Base-by-base conservation (phyloP, 2,797 vertebrate genomes). In the Chaetophractus vellerosus region DNA sequence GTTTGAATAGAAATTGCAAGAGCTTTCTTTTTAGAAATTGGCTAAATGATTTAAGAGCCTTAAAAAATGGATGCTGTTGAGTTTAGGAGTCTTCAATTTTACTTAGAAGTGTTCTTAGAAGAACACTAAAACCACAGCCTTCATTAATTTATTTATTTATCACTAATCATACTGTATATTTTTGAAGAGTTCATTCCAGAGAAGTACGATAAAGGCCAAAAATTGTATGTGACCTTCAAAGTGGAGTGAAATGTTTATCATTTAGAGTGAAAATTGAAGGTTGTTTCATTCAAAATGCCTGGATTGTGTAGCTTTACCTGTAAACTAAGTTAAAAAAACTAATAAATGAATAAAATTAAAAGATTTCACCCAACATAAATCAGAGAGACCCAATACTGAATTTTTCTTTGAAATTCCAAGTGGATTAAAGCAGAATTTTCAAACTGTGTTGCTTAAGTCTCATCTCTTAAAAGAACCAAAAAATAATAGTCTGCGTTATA, bases 401-500 rank as follows among this genome's bases (percentile, higher is more conserved):
- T 9, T 80, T 68, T 48, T 31, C 55, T 83, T 69, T 84, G 31
- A 88, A 93, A 21, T 48, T 95, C 74, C 55, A 78, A 90, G 48
- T 48, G 8, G 26, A 28, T 92, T 91, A 55, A 15, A 84, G 57
- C 33, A 78, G 0, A 1, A 86, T 28, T 88, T 75, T 59, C 33
- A 83, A 71, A 50, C 10, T 33, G 1, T 2, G 18, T 80, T 85
- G 19, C 63, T 36, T 59, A 10, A 26, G 41, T 79, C n/a, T n/a
- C 52, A 52, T 41, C 61, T 85, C 16, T 76, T 55, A 69, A 92
- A 74, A 4, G 18, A 92, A 81, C 24, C 15, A 55, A 61, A 50
- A 45, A 59, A 14, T n/a, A 66, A 52, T 31, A 50, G 6, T 83
- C 26, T 48, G 18, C 2, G 19, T 69, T 79, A 33, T 38, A 21